Conservation (phyloP, 2,797 vertebrate species). For the Buceros bicornis region DNA sequence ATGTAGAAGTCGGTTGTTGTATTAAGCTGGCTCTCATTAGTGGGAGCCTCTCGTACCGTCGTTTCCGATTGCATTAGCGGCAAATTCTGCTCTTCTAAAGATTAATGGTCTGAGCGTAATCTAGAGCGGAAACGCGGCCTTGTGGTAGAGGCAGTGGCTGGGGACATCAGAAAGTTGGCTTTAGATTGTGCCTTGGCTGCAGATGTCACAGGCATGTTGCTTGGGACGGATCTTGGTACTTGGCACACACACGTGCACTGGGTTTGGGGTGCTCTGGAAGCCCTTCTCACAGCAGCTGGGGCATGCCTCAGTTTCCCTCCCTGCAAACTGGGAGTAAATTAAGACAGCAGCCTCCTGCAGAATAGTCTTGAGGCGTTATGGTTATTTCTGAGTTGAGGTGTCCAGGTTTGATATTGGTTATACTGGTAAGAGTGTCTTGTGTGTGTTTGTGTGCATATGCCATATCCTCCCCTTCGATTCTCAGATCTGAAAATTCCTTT, state of each 20-base stretch:
- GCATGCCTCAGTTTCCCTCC: neutral
- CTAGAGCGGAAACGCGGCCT: neutral
- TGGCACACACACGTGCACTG: neutral
- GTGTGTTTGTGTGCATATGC: accelerated
- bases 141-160: neutral
- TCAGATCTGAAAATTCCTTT: neutral
- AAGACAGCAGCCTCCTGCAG: neutral
- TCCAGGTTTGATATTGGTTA: neutral
- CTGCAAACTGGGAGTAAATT: neutral
- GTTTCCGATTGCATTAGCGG: slow-evolving; percentile 61
- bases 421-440: too few species aligned
- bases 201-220: neutral
- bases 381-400: neutral
- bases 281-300: neutral
- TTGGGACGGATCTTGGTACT: neutral
- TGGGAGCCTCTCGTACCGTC: slow-evolving; percentile 7
- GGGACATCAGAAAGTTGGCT: neutral
- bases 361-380: neutral
- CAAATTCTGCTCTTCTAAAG: slow-evolving; percentile 59
- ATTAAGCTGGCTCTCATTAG: slow-evolving; percentile 68
- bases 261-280: neutral
- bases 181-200: neutral
- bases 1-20: slow-evolving; percentile 52
- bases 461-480: neutral
- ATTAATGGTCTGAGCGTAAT: slow-evolving; percentile 52